phyloP scores from a whole-genome alignment of 2,888 invertebrate species.

The Tipula vernalis region DNA sequence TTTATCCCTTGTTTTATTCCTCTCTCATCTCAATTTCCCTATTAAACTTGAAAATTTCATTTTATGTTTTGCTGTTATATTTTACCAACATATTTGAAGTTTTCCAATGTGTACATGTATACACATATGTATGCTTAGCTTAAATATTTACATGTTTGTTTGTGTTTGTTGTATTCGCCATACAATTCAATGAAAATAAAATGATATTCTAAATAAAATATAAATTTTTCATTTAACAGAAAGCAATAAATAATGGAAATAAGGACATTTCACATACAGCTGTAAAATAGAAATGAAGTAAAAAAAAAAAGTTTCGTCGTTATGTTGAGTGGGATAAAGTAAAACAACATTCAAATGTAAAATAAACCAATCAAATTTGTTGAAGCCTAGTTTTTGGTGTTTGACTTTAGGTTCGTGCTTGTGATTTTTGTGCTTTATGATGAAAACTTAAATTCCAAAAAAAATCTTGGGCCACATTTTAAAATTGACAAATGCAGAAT shows the following conservation, averaged over 20 bases:
- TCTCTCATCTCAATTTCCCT: background rate
- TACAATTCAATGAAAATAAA: background rate
- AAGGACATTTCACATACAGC: background rate
- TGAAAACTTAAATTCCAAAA: too few relatives aligned
- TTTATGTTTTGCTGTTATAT: background rate
- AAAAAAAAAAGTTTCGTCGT: background rate
- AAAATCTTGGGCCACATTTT: too few relatives aligned
- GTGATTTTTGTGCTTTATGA: too few relatives aligned
- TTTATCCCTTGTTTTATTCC: background rate
- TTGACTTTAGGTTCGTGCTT: background rate
- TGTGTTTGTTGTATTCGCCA: too few relatives aligned
- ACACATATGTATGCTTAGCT: background rate
- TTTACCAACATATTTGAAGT: background rate
- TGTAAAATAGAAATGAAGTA: background rate
- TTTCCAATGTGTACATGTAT: background rate
- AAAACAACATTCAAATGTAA: background rate
- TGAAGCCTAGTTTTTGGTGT: background rate
- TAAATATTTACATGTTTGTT: background rate
- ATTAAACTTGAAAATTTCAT: background rate
- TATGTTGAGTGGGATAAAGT: background rate
- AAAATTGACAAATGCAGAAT: too few relatives aligned
- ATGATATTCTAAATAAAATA: background rate
- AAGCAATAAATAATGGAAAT: background rate
- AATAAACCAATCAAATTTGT: background rate
- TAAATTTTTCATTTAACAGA: background rate